A percentile compares a stretch with the other conserved stretches of the same genome.
These are phyloP conservation scores for Sapayoa aenigma DNA, from an alignment of 2,113 vertebrate species.

Conservation along the genomic window DNA sequence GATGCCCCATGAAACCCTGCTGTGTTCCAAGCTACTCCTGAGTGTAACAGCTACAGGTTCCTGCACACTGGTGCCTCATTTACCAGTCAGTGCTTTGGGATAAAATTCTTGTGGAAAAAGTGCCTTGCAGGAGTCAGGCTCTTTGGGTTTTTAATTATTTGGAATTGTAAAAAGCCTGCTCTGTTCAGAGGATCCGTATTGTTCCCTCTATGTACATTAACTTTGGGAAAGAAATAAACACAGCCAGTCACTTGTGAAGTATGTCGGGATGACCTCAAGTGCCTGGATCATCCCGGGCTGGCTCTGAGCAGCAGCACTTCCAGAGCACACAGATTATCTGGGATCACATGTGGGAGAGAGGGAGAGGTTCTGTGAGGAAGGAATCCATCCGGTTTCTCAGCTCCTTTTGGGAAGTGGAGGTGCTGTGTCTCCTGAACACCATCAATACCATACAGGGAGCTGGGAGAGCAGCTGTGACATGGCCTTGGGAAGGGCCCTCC, in stretches of 20 bases:
- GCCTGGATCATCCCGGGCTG: background rate
- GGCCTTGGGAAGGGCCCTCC: background rate
- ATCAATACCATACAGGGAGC: accelerated
- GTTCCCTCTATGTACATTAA: background rate
- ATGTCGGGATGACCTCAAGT: constrained; percentile 8
- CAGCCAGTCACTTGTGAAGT: background rate
- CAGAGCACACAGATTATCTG: accelerated
- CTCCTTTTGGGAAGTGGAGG: accelerated
- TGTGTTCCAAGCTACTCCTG: background rate
- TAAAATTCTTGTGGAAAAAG: background rate
- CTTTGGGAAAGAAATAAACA: background rate
- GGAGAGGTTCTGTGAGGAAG: background rate
- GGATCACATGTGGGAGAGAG: background rate
- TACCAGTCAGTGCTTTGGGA: background rate
- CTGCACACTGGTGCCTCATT: background rate
- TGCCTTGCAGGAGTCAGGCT: background rate
- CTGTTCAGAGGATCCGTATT: background rate
- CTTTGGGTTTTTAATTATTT: accelerated
- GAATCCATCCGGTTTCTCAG: accelerated
- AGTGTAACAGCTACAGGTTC: background rate
- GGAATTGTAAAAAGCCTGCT: background rate
- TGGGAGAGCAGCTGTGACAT: accelerated
- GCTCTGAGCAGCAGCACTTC: background rate
- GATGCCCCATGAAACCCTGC: accelerated
- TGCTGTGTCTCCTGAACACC: background rate